Percentiles rank a stretch among this genome's conserved stretches.
Evolutionary conservation across 2,113 vertebrate genomes (phyloP).

Genomic region (Rynchops niger): DNA sequence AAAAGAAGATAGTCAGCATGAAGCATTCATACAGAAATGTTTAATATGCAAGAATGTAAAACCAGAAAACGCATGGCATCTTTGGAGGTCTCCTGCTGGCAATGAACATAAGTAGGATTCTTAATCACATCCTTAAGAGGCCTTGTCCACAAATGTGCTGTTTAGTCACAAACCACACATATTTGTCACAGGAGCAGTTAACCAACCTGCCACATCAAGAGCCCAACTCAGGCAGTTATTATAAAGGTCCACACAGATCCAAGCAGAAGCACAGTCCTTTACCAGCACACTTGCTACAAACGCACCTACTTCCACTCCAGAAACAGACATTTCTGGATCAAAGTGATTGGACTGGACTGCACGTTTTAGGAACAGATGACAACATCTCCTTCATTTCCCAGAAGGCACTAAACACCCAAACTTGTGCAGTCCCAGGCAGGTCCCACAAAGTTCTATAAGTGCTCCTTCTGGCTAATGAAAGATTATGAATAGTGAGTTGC

Average conservation of each 20-base stretch:
- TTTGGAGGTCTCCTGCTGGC: conserved; percentile 17
- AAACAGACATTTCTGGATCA: neutral
- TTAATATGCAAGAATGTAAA: neutral
- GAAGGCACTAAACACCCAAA: too few relatives aligned
- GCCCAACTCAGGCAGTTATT: neutral
- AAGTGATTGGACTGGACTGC: neutral
- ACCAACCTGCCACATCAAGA: neutral
- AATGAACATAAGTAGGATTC: neutral
- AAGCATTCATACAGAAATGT: neutral
- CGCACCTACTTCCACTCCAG: neutral
- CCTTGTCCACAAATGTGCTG: neutral
- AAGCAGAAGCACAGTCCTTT: neutral
- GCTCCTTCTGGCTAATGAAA: neutral
- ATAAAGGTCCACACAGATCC: neutral
- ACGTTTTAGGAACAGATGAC: neutral
- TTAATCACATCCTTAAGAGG: neutral
- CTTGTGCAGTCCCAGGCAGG: neutral
- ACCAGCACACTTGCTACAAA: neutral
- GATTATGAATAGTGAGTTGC: neutral
- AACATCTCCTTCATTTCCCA: neutral
- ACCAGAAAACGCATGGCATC: neutral
- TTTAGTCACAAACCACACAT: neutral
- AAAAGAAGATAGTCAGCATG: neutral
- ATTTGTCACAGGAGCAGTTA: neutral
- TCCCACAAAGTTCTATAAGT: neutral